A percentile compares a stretch with the other conserved stretches of the same genome.
phyloP scores from a whole-genome alignment of 92 coral and sea anemone species.

The Porites evermanni region DNA sequence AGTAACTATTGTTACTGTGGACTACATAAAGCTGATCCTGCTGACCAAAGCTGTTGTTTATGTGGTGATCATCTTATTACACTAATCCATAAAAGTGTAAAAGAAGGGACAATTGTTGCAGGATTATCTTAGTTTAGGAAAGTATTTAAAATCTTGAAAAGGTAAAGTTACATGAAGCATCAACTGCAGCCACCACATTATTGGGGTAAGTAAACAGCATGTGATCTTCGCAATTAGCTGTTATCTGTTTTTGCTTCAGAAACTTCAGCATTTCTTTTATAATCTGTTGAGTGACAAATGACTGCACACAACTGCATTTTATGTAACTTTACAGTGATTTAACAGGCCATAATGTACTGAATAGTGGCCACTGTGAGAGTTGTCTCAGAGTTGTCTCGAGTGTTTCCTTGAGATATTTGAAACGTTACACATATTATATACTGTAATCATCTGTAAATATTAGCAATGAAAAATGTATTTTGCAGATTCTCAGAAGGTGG shows the following conservation, averaged over 20 bases:
- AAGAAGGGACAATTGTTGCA: conserved; percentile 16
- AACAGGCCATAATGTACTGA: conserved; percentile 6
- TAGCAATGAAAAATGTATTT: no score
- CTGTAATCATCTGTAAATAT: no score
- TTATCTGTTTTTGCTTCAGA: no score
- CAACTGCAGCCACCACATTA: conserved; percentile 16
- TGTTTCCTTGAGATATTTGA: no score
- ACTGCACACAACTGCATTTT: conserved; percentile 14
- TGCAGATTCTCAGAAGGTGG: no score
- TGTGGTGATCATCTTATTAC: conserved; percentile 44
- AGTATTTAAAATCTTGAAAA: background rate
- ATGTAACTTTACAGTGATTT: background rate
- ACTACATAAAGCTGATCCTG: conserved; percentile 43
- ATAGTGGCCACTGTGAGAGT: conserved; percentile 5
- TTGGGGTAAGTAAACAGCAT: conserved; percentile 5
- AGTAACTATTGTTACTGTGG: conserved; percentile 60
- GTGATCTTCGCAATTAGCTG: background rate
- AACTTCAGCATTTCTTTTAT: conserved; percentile 8
- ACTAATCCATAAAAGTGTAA: conserved; percentile 47
- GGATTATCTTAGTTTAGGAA: background rate
- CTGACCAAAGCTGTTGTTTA: conserved; percentile 36
- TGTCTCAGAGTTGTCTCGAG: background rate
- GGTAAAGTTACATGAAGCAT: background rate
- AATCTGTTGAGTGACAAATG: conserved; percentile 5
- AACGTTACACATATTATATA: no score